A percentile compares a stretch with the other conserved stretches of the same genome.
These are phyloP conservation scores for Colostygia pectinataria DNA, from an alignment of 2,888 invertebrate genomes.

Conservation along the genomic window DNA sequence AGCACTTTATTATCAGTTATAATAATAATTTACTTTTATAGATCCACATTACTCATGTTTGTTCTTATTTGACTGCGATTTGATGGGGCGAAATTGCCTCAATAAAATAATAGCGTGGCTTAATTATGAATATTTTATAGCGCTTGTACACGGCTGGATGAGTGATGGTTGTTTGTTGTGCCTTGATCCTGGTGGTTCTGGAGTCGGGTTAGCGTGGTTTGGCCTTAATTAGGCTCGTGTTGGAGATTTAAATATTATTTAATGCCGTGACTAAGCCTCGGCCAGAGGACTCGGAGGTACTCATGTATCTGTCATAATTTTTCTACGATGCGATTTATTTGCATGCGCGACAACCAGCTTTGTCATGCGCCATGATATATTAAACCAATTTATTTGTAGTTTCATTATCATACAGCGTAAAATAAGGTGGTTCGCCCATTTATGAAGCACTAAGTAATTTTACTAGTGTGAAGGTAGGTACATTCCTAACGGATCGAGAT, in stretches of 20 bases:
- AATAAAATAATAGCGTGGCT: conserved; percentile 68
- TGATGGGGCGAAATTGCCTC: conserved; percentile 69
- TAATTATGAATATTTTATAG: conserved; percentile 59
- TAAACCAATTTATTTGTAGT: conserved; percentile 67
- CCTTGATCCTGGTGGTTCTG: conserved; percentile 33
- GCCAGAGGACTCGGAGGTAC: conserved; percentile 54
- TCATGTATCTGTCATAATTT: conserved; percentile 79
- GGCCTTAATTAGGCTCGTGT: conserved; percentile 63
- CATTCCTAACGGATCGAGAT: too few relatives aligned
- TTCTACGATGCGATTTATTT: conserved; percentile 79
- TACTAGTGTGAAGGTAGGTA: too few relatives aligned
- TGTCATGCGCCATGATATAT: conserved; percentile 57
- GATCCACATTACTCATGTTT: conserved; percentile 78
- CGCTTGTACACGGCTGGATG: conserved; percentile 34
- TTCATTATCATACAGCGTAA: conserved; percentile 50
- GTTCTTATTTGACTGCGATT: conserved; percentile 78
- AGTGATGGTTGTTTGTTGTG: conserved; percentile 53
- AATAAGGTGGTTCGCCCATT: too few relatives aligned
- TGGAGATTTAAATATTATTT: conserved; percentile 68
- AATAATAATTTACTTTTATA: conserved; percentile 82
- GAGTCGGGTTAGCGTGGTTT: conserved; percentile 63
- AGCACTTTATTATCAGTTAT: conserved; percentile 81
- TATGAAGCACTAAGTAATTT: too few relatives aligned
- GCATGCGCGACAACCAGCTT: conserved; percentile 73
- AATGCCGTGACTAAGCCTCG: conserved; percentile 73